These are phyloP conservation scores for Diarsia mendica DNA, from an alignment of 2,888 invertebrate species.

Conservation along the genomic window DNA sequence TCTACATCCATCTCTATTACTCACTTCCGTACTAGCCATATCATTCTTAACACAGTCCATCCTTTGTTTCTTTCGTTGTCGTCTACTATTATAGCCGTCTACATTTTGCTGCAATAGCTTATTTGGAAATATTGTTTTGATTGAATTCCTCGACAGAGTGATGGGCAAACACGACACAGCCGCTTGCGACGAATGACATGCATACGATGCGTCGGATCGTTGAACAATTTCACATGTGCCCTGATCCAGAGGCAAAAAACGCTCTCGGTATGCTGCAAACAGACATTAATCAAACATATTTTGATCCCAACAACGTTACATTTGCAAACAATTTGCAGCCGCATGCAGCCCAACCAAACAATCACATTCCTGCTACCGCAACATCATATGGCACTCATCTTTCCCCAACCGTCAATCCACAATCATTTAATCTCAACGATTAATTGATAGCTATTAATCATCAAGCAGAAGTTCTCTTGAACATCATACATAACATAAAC, in stretches of 20 bases:
- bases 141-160: background rate
- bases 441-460: conserved; percentile 71
- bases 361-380: conserved; percentile 16
- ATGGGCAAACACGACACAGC: background rate
- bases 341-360: conserved; percentile 3
- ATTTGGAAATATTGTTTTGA: background rate
- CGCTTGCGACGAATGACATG: background rate
- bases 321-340: conserved; percentile 17
- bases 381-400: conserved; percentile 21
- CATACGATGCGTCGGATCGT: background rate
- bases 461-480: conserved; percentile 61
- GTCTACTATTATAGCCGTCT: too few relatives aligned
- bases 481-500: conserved; percentile 59
- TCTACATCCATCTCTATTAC: too few relatives aligned
- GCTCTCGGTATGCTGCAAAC: background rate
- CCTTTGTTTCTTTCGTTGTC: too few relatives aligned
- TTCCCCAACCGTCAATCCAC: conserved; percentile 24
- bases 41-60: too few relatives aligned
- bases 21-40: too few relatives aligned
- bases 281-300: background rate
- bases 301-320: background rate
- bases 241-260: background rate
- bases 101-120: too few relatives aligned
- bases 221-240: background rate
- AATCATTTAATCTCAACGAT: conserved; percentile 48